Evolutionary conservation across 1,140 invertebrate species (phyloP).

Genomic region (Drosophila sechellia): DNA sequence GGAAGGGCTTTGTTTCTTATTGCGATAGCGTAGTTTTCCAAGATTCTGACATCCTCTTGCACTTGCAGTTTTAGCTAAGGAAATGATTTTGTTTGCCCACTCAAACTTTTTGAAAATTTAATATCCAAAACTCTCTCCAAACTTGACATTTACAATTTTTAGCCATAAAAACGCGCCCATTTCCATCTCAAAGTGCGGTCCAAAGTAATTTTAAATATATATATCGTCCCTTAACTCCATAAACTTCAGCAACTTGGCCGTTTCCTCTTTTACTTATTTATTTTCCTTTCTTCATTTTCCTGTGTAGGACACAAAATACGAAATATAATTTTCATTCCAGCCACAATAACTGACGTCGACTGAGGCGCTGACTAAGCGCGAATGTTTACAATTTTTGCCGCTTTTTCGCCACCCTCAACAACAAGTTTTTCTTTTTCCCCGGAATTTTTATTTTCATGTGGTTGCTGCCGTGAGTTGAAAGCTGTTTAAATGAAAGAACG

Average conservation of each 20-base stretch:
- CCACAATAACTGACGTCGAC: constrained; percentile 50
- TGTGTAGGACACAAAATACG: constrained; percentile 34
- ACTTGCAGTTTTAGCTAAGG: too few species aligned
- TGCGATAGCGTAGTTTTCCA: too few species aligned
- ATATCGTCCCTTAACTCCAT: constrained; percentile 40
- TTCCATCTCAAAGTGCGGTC: constrained; percentile 12
- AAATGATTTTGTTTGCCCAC: neutral
- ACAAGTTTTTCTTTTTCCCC: constrained; percentile 2
- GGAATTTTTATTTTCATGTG: constrained; percentile 66
- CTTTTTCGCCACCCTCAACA: constrained; percentile 8
- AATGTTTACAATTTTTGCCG: constrained; percentile 62
- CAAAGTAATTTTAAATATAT: constrained; percentile 44
- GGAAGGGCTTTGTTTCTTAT: too few species aligned
- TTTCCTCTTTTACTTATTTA: constrained; percentile 43
- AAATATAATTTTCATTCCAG: constrained; percentile 56
- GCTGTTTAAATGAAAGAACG: constrained; percentile 71
- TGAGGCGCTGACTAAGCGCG: constrained; percentile 57
- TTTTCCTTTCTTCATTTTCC: constrained; percentile 38
- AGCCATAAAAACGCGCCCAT: neutral
- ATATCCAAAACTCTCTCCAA: constrained; percentile 4
- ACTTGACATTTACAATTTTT: constrained; percentile 14
- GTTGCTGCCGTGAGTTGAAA: constrained; percentile 51
- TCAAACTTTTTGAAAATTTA: neutral
- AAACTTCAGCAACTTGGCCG: constrained; percentile 36
- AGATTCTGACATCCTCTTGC: too few species aligned